Evolutionary conservation across 2,113 vertebrate genomes (phyloP).

Genomic region (Lethenteron reissneri): DNA sequence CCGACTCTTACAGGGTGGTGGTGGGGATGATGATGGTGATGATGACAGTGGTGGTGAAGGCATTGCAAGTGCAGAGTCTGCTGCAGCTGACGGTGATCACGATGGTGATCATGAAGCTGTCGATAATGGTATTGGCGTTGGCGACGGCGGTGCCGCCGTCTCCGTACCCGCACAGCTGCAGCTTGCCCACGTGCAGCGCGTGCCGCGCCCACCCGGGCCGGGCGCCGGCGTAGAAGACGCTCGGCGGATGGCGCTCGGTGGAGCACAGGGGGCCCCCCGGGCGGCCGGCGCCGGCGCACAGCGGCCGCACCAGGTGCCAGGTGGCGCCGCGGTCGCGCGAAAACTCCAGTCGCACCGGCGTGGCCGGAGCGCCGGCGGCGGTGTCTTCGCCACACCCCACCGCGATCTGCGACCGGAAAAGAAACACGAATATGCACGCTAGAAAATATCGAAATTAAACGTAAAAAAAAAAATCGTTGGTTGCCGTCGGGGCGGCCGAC

Average conservation of each 20-base stretch:
- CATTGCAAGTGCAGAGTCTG: not conserved
- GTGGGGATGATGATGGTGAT: too few relatives aligned
- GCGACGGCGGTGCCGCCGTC: too few relatives aligned
- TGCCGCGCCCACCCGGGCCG: slow-evolving; percentile 82
- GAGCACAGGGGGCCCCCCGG: slow-evolving; percentile 68
- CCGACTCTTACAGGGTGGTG: not conserved
- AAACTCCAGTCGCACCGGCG: slow-evolving; percentile 66
- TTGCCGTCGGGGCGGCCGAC: too few relatives aligned
- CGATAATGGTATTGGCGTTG: too few relatives aligned
- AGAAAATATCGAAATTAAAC: too few relatives aligned
- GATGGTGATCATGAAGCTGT: not conserved
- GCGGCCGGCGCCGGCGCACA: slow-evolving; percentile 60
- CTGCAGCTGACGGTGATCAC: not conserved
- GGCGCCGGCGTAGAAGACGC: slow-evolving; percentile 71
- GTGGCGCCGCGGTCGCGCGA: slow-evolving; percentile 79
- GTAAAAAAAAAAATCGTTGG: too few relatives aligned
- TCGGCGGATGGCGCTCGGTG: slow-evolving; percentile 75
- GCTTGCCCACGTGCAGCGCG: slow-evolving; percentile 64
- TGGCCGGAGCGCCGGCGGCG: slow-evolving; percentile 41
- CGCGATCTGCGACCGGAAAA: slow-evolving; percentile 42
- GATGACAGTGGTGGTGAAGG: not conserved
- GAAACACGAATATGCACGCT: slow-evolving; percentile 10
- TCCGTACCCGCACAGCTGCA: slow-evolving; percentile 76
- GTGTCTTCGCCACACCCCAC: slow-evolving; percentile 79
- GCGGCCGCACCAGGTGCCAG: slow-evolving; percentile 75